Conservation (phyloP, 2,113 vertebrate genomes). For the Uropsilus gracilis region DNA sequence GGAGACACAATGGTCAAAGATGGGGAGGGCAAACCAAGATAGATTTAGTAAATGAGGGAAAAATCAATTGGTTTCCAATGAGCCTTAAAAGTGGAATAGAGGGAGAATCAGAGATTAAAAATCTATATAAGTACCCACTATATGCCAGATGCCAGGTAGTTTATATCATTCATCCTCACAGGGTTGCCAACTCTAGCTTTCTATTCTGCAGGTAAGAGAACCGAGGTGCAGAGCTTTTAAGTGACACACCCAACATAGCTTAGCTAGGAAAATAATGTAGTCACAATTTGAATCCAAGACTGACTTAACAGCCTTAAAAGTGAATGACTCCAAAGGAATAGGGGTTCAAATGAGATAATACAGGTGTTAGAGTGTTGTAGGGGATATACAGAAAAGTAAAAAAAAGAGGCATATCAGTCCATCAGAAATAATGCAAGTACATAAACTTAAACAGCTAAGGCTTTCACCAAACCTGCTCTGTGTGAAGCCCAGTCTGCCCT, state of each 20-base stretch:
- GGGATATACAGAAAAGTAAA: not conserved
- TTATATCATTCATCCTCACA: not conserved
- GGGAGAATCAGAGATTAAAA: not conserved
- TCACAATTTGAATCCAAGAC: not conserved
- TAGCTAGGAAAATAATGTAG: not conserved
- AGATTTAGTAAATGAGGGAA: not conserved
- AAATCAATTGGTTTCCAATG: not conserved
- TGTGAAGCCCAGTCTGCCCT: not conserved
- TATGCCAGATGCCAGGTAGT: not conserved
- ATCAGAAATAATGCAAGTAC: not conserved
- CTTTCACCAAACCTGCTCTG: not conserved
- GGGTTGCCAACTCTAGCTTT: not conserved
- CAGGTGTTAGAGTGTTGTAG: not conserved
- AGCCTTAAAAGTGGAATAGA: not conserved
- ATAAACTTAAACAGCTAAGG: not conserved
- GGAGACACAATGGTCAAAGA: not conserved
- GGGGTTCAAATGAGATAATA: not conserved
- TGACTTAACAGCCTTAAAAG: not conserved
- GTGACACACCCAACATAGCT: not conserved
- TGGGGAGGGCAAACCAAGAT: not conserved
- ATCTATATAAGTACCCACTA: not conserved
- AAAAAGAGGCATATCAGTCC: not conserved
- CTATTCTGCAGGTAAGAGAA: conserved; percentile 6
- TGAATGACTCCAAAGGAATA: not conserved
- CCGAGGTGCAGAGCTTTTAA: not conserved